These are phyloP conservation scores for Muscicapa striata DNA, from an alignment of 2,797 vertebrate genomes.

Conservation along the genomic window DNA sequence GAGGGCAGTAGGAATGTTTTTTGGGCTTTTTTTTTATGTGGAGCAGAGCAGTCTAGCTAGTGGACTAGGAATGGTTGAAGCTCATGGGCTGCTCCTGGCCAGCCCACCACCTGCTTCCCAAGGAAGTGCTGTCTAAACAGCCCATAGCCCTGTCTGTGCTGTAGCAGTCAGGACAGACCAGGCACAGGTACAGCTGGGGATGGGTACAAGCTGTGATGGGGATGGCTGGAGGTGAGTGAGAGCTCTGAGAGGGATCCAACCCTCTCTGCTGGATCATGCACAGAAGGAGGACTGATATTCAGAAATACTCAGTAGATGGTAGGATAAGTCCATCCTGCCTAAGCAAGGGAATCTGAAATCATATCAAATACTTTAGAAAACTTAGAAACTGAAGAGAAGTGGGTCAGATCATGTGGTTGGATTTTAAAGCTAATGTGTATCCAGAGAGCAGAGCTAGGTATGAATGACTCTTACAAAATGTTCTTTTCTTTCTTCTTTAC, in stretches of 20 bases:
- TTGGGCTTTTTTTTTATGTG: background rate
- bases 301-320: background rate
- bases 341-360: background rate
- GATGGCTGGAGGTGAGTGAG: background rate
- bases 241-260: background rate
- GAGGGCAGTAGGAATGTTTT: background rate
- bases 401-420: background rate
- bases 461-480: background rate
- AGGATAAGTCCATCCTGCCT: background rate
- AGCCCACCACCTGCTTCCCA: background rate
- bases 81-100: background rate
- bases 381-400: background rate
- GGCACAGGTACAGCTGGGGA: background rate
- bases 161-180: background rate
- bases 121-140: background rate
- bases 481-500: constrained; percentile 16
- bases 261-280: background rate
- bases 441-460: background rate
- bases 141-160: background rate
- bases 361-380: background rate
- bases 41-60: background rate
- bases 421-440: background rate
- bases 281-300: background rate
- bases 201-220: background rate
- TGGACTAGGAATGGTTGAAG: background rate